Percentiles rank a stretch among this genome's conserved stretches.
Evolutionary conservation across 2,888 invertebrate genomes (phyloP).

Genomic region (Microctonus hyperodae): DNA sequence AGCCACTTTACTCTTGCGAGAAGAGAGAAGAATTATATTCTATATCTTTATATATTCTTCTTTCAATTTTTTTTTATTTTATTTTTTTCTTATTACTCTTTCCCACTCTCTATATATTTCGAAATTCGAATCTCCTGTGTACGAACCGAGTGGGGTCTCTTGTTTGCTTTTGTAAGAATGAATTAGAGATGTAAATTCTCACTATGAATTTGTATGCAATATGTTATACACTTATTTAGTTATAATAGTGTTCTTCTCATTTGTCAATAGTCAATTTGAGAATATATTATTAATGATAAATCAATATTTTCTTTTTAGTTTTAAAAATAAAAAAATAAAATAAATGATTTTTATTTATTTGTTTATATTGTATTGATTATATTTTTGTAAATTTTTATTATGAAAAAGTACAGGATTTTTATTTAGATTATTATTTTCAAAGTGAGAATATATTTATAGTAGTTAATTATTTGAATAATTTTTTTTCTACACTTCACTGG

Average conservation of each 20-base stretch:
- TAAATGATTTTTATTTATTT: not conserved
- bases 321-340: not conserved
- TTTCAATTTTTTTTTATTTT: not conserved
- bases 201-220: not conserved
- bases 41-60: not conserved
- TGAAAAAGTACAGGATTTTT: too few relatives aligned
- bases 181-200: conserved; percentile 6
- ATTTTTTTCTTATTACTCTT: not conserved
- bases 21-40: conserved; percentile 17
- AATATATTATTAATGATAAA: conserved; percentile 5
- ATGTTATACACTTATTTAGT: too few relatives aligned
- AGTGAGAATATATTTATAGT: too few relatives aligned
- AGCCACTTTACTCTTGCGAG: conserved; percentile 47
- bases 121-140: conserved; percentile 24
- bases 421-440: too few relatives aligned
- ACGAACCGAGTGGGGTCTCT: conserved; percentile 14
- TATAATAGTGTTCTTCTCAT: not conserved
- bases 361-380: not conserved
- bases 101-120: conserved; percentile 17
- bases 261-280: conserved; percentile 4
- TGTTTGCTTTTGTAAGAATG: not conserved
- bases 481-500: not conserved
- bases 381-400: too few relatives aligned
- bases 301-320: not conserved
- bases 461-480: too few relatives aligned